These are phyloP conservation scores for Urocitellus parryii DNA, from an alignment of 2,113 vertebrate species.

Conservation along the genomic window DNA sequence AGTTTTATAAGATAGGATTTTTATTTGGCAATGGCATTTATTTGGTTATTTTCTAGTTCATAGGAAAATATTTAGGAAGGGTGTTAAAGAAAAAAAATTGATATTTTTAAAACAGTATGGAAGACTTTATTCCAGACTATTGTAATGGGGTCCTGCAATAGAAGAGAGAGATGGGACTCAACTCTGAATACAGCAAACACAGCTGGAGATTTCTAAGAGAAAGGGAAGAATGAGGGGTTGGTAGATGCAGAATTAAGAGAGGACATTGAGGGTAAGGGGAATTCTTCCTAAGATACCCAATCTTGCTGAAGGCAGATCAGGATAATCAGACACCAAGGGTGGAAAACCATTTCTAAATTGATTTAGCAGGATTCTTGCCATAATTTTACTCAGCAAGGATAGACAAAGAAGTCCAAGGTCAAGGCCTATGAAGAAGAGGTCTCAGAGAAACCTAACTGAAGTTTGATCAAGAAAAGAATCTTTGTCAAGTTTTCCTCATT, in stretches of 20 bases:
- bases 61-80: background rate
- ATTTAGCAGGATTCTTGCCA: background rate
- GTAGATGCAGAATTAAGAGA: background rate
- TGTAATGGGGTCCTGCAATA: background rate
- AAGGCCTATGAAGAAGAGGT: background rate
- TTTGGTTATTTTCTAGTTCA: background rate
- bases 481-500: background rate
- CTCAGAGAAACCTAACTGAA: background rate
- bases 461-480: background rate
- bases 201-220: background rate
- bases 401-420: background rate
- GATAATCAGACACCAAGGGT: background rate
- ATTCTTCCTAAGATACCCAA: background rate
- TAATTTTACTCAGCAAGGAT: background rate
- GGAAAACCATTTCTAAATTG: background rate
- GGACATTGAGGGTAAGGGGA: background rate
- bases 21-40: background rate
- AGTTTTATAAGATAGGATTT: background rate
- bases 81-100: background rate
- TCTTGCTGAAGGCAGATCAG: background rate
- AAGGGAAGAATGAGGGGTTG: background rate
- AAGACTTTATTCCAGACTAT: background rate
- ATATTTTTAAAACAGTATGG: background rate
- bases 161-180: background rate
- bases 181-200: background rate